Percentiles rank a stretch among this genome's conserved stretches.
These are phyloP conservation scores for Natrix natrix DNA, from an alignment of 2,797 vertebrate genomes.

Conservation along the genomic window DNA sequence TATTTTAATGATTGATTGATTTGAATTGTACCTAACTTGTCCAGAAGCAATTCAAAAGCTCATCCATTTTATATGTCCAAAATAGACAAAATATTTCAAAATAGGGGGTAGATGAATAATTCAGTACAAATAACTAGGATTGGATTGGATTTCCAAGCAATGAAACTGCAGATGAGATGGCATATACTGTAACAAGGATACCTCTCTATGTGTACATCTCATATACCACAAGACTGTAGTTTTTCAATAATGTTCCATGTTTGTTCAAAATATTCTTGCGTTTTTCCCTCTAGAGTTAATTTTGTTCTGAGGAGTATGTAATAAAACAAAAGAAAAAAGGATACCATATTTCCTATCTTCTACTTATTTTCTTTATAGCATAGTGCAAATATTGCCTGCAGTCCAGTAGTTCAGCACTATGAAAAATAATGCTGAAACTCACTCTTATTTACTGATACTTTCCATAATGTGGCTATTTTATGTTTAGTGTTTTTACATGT, in stretches of 20 bases:
- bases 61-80: neutral
- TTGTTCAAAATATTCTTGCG: neutral
- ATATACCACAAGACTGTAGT: neutral
- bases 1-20: too few species aligned
- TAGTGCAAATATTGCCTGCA: neutral
- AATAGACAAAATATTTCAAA: neutral
- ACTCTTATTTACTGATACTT: neutral
- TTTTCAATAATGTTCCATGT: too few species aligned
- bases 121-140: neutral
- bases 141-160: neutral
- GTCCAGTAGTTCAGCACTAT: neutral
- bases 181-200: neutral
- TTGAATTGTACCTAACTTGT: too few species aligned
- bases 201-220: neutral
- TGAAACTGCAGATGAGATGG: neutral
- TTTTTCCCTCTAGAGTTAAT: neutral
- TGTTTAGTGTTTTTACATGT: neutral
- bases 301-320: neutral
- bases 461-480: neutral
- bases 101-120: neutral
- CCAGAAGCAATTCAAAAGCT: neutral
- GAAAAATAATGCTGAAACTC: neutral
- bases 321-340: neutral
- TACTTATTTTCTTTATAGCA: neutral
- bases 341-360: neutral